Conservation (phyloP, 1,140 invertebrate genomes). For the Antheraea pernyi region DNA sequence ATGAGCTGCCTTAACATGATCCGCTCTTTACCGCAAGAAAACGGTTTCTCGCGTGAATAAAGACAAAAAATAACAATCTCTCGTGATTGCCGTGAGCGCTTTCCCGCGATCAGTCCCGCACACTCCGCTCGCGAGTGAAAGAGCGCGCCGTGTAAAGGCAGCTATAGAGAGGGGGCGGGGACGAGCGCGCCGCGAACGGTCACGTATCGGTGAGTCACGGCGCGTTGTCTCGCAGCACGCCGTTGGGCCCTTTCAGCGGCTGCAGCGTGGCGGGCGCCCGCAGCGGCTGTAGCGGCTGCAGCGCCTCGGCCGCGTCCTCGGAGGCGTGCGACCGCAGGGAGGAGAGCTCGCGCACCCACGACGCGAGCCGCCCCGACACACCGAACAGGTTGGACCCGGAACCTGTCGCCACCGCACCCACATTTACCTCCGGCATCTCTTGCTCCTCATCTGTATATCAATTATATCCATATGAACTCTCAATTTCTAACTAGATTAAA, state of each 20-base stretch:
- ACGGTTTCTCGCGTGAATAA: too few relatives aligned
- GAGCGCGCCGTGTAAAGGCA: too few relatives aligned
- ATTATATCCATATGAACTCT: not conserved
- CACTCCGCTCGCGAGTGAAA: too few relatives aligned
- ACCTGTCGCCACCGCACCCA: conserved; percentile 67
- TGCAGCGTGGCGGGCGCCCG: conserved; percentile 28
- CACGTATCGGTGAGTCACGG: not conserved
- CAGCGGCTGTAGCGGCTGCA: conserved; percentile 63
- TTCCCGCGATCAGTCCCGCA: too few relatives aligned
- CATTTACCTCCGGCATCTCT: conserved; percentile 60
- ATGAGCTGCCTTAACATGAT: conserved; percentile 23
- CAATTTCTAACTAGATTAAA: too few relatives aligned
- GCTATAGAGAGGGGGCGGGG: too few relatives aligned
- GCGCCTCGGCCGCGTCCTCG: conserved; percentile 66
- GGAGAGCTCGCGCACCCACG: conserved; percentile 72
- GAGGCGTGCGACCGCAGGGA: conserved; percentile 55
- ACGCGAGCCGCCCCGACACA: conserved; percentile 68
- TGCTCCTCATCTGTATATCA: conserved; percentile 55
- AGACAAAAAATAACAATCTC: too few relatives aligned
- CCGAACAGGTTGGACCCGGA: conserved; percentile 73
- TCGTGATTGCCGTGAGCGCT: too few relatives aligned
- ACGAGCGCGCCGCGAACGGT: conserved; percentile 8
- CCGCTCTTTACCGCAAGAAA: too few relatives aligned
- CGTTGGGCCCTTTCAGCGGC: conserved; percentile 29
- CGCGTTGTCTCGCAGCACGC: conserved; percentile 26